phyloP scores from a whole-genome alignment of 2,888 invertebrate species.

The Endotricha flammealis region DNA sequence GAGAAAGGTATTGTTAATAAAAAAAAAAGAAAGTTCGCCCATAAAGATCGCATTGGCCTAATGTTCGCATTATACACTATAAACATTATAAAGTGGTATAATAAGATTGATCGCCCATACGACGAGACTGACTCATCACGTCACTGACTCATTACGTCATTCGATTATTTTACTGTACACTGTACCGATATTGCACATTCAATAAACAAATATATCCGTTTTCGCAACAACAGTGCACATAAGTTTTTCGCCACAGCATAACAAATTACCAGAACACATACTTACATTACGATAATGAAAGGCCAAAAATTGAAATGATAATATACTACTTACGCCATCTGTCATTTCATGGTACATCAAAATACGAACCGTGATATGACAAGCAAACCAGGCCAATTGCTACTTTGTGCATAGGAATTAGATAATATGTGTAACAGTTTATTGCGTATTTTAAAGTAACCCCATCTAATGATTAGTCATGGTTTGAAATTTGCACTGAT shows the following conservation, averaged over 20 bases:
- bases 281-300: conserved; percentile 12
- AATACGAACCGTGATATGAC: conserved; percentile 10
- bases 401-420: conserved; percentile 6
- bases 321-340: conserved; percentile 8
- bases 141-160: conserved; percentile 34
- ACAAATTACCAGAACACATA: conserved; percentile 16
- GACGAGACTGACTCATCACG: conserved; percentile 34
- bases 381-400: conserved; percentile 15
- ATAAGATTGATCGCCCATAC: conserved; percentile 19
- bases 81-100: not conserved
- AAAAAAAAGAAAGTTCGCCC: conserved; percentile 4
- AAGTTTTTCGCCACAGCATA: conserved; percentile 19
- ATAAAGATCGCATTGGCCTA: not conserved
- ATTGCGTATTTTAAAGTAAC: conserved; percentile 1
- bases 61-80: not conserved
- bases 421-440: conserved; percentile 5
- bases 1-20: conserved; percentile 5
- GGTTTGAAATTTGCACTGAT: too few species aligned
- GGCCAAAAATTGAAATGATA: conserved; percentile 12
- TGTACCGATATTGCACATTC: conserved; percentile 23
- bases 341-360: conserved; percentile 17
- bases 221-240: conserved; percentile 22
- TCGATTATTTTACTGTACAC: conserved; percentile 1
- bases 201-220: conserved; percentile 35
- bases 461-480: not conserved